Evolutionary conservation across 64 coral and sea anemone genomes (phyloP).

Genomic region (Trachythela sp.): DNA sequence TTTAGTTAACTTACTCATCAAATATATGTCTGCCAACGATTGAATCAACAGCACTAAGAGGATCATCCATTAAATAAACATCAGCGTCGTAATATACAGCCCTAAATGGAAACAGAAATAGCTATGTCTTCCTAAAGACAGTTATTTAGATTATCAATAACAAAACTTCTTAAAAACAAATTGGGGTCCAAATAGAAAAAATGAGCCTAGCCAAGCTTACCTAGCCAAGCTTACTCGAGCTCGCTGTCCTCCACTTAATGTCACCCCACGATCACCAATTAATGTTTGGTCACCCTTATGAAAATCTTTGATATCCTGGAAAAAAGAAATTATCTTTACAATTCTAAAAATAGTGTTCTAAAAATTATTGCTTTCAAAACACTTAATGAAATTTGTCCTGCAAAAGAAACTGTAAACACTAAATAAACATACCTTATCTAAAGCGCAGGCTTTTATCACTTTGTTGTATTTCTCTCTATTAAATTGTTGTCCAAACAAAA

Average conservation of each 20-base stretch:
- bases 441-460: constrained; percentile 68
- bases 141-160: too few species aligned
- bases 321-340: background rate
- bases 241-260: constrained; percentile 83
- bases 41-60: constrained; percentile 89
- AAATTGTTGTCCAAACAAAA: constrained; percentile 80
- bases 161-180: too few species aligned
- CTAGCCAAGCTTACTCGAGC: constrained; percentile 84
- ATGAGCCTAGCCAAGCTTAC: constrained; percentile 18
- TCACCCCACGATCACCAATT: constrained; percentile 81
- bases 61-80: constrained; percentile 81
- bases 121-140: background rate
- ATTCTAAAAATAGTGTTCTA: background rate
- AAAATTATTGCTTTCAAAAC: too few species aligned
- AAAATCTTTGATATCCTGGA: constrained; percentile 75
- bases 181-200: too few species aligned
- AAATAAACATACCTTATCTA: constrained; percentile 61
- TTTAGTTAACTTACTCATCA: constrained; percentile 53
- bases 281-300: constrained; percentile 66
- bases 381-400: too few species aligned
- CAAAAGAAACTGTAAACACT: too few species aligned
- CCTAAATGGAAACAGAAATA: constrained; percentile 17
- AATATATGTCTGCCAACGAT: constrained; percentile 80
- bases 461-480: constrained; percentile 53
- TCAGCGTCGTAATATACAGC: constrained; percentile 86